Base-by-base conservation (phyloP, 2,113 vertebrate genomes). In the Stegastes partitus region DNA sequence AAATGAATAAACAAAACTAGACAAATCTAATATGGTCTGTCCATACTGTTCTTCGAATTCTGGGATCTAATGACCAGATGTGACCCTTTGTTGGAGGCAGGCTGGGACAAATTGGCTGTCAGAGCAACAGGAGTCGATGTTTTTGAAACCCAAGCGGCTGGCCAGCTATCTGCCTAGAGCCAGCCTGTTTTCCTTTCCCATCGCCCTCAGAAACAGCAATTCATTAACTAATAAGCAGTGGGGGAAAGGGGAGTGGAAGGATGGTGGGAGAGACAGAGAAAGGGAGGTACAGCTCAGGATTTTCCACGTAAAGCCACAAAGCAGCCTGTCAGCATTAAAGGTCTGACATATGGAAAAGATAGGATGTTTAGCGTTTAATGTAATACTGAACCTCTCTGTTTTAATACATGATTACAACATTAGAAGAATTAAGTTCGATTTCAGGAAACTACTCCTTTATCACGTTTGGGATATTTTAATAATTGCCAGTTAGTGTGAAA, bases 191-290 rank as follows among this genome's bases (percentile, higher is more conserved):
- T 92, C 71, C 91, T 94, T 93, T 93, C 85, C 91, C 91, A 93
- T 85, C 82, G 23, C 83, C 82, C 70, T 82, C 70, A 84, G 86
- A 74, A 90, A 69, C 76, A 82, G 79, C 92, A 93, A 91, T 92
- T 94, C 93, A 94, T 94, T 94, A 94, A 90, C 92, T 93, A 93
- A 93, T 87, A 92, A 92, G 87, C 47, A 15, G 39, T 39, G 37
- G 45, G 45, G 67, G 26, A 15, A 15, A 26, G 34, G 23, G 56
- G 21, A 12, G 68, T 0, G 2, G 69, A 64, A 53, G 62, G 42
- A 68, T 37, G 6, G 53, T 55, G 47, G 9, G 44, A 37, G 55
- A 39, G 26, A 53, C 0, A 0, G 56, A 49, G 63, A 50, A 11
- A 31, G 15, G 56, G 8, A 82, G 57, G n/a, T n/a, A n/a, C n/a